Percentiles rank a stretch among this genome's conserved stretches.
Conservation (phyloP, 2,113 vertebrate genomes). For the Gadus macrocephalus region DNA sequence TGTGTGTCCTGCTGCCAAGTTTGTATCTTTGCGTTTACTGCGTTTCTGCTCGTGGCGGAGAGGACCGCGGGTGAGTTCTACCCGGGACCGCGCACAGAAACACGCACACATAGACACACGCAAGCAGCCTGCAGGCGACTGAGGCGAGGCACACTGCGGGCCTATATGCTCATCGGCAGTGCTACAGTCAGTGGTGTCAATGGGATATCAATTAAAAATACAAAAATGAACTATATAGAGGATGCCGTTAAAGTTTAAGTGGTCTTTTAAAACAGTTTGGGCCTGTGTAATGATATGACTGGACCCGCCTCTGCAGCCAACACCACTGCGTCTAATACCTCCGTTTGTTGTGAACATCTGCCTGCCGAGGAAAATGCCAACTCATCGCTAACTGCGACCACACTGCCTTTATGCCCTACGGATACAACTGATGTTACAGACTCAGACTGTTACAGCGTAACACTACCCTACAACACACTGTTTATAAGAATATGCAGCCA, state of each 20-base stretch:
- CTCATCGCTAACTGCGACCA: constrained; percentile 35
- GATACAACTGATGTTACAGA: neutral
- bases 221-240: too few relatives aligned
- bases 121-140: neutral
- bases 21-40: constrained; percentile 64
- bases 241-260: too few relatives aligned
- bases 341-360: constrained; percentile 27
- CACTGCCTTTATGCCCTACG: neutral
- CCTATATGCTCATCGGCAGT: too few relatives aligned
- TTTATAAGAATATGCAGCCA: constrained; percentile 15
- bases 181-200: too few relatives aligned
- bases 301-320: constrained; percentile 34
- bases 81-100: constrained; percentile 40
- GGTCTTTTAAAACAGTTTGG: neutral
- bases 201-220: too few relatives aligned
- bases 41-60: constrained; percentile 67
- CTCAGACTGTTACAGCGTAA: neutral
- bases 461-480: too few relatives aligned
- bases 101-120: constrained; percentile 3
- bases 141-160: too few relatives aligned
- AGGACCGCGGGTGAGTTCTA: constrained; percentile 70
- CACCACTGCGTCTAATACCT: constrained; percentile 21
- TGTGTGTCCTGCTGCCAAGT: constrained; percentile 66
- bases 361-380: constrained; percentile 51
- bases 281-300: constrained; percentile 28